These are phyloP conservation scores for Cerastis leucographa DNA, from an alignment of 2,888 invertebrate species.

Conservation along the genomic window DNA sequence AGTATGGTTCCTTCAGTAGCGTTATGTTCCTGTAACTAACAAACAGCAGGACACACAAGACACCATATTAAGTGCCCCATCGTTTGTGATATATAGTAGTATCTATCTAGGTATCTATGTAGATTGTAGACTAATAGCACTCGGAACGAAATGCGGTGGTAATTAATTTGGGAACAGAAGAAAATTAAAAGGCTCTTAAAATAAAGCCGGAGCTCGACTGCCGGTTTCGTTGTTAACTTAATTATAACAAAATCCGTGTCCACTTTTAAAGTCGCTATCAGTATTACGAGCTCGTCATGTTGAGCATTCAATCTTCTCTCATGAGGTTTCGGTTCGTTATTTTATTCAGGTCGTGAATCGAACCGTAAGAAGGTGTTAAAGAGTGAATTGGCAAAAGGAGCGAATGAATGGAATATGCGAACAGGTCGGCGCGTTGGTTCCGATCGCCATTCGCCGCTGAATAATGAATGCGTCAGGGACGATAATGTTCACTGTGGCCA, in stretches of 20 bases:
- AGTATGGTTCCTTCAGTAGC: neutral
- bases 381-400: slow-evolving; percentile 87
- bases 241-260: slow-evolving; percentile 54
- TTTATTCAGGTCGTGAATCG: slow-evolving; percentile 87
- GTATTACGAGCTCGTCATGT: slow-evolving; percentile 72
- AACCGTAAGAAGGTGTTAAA: slow-evolving; percentile 88
- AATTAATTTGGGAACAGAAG: slow-evolving; percentile 38
- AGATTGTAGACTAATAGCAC: slow-evolving; percentile 24
- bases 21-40: neutral
- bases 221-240: slow-evolving; percentile 44
- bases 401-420: slow-evolving; percentile 87
- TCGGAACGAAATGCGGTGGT: slow-evolving; percentile 25
- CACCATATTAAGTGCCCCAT: neutral
- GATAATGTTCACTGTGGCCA: slow-evolving; percentile 72
- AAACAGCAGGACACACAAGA: neutral
- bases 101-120: slow-evolving; percentile 8
- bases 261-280: slow-evolving; percentile 70
- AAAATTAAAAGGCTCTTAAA: slow-evolving; percentile 42
- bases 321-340: slow-evolving; percentile 81
- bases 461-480: slow-evolving; percentile 81
- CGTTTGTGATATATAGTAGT: neutral
- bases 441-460: slow-evolving; percentile 79
- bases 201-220: slow-evolving; percentile 27
- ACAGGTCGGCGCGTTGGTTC: slow-evolving; percentile 75
- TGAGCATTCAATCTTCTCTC: slow-evolving; percentile 79